phyloP scores from a whole-genome alignment of 2,888 invertebrate species.

The Gasteruption jaculator region DNA sequence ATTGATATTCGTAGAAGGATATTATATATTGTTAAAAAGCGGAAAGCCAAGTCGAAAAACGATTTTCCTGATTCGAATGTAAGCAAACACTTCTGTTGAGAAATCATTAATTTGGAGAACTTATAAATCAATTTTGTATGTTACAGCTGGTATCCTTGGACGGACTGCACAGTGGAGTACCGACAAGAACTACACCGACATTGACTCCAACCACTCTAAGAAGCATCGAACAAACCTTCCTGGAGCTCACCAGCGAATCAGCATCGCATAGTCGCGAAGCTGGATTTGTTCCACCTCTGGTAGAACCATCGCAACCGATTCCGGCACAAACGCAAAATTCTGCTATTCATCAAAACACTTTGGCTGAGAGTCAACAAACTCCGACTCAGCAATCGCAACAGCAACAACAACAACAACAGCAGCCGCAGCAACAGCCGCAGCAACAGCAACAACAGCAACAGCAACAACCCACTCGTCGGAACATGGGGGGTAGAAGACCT shows the following conservation, averaged over 20 bases:
- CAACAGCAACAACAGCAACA: conserved; percentile 31
- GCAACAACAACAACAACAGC: conserved; percentile 55
- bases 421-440: conserved; percentile 12
- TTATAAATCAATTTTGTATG: no score
- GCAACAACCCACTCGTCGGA: conserved; percentile 60
- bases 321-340: conserved; percentile 49
- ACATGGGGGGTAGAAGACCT: conserved; percentile 82
- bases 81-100: no score
- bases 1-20: no score
- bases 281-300: conserved; percentile 85
- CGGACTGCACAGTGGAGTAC: conserved; percentile 84
- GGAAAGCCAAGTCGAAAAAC: no score
- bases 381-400: conserved; percentile 15
- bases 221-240: conserved; percentile 87
- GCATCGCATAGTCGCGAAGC: conserved; percentile 78
- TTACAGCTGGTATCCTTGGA: conserved; percentile 80
- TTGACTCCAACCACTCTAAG: conserved; percentile 91
- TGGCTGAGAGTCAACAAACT: conserved; percentile 28
- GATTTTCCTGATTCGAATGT: no score
- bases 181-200: conserved; percentile 89
- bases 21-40: no score
- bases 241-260: conserved; percentile 76
- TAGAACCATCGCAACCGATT: conserved; percentile 48
- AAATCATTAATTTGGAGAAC: no score
- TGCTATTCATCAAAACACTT: conserved; percentile 40